phyloP scores from a whole-genome alignment of 1,140 invertebrate species.

The Drosophila sulfurigaster region DNA sequence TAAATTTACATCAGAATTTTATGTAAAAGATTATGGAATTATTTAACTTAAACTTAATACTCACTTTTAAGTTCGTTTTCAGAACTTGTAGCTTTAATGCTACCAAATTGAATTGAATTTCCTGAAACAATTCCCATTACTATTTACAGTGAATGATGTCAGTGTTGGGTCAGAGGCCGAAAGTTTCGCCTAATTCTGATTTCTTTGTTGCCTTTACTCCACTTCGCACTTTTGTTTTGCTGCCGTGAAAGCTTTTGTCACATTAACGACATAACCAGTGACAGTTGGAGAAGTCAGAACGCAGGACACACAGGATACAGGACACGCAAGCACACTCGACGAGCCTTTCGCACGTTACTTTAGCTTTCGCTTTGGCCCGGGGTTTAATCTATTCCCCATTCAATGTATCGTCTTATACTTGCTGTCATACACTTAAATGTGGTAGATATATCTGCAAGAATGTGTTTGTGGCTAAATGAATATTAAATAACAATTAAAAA shows the following conservation, averaged over 20 bases:
- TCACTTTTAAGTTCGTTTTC: not conserved
- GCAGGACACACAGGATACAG: conserved; percentile 15
- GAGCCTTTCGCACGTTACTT: conserved; percentile 22
- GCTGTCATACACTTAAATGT: conserved; percentile 5
- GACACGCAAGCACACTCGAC: conserved; percentile 34
- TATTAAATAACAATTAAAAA: conserved; percentile 67
- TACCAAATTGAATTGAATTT: not conserved
- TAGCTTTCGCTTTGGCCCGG: conserved; percentile 4
- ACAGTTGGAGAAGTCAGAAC: conserved; percentile 39
- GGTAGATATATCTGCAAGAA: conserved; percentile 14
- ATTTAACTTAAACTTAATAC: not conserved
- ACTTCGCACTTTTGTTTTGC: conserved; percentile 57
- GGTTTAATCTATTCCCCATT: conserved; percentile 33
- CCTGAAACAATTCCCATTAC: not conserved
- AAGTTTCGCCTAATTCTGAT: conserved; percentile 27
- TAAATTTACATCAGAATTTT: no score
- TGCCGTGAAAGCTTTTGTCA: conserved; percentile 54
- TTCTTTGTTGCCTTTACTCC: conserved; percentile 42
- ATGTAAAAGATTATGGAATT: not conserved
- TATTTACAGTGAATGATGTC: conserved; percentile 31
- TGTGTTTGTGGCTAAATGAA: conserved; percentile 14
- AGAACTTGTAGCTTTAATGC: not conserved
- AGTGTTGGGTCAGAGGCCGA: not conserved
- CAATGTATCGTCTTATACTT: conserved; percentile 5
- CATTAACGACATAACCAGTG: conserved; percentile 65